phyloP scores from a whole-genome alignment of 2,797 vertebrate species.

The Acanthornis magna region DNA sequence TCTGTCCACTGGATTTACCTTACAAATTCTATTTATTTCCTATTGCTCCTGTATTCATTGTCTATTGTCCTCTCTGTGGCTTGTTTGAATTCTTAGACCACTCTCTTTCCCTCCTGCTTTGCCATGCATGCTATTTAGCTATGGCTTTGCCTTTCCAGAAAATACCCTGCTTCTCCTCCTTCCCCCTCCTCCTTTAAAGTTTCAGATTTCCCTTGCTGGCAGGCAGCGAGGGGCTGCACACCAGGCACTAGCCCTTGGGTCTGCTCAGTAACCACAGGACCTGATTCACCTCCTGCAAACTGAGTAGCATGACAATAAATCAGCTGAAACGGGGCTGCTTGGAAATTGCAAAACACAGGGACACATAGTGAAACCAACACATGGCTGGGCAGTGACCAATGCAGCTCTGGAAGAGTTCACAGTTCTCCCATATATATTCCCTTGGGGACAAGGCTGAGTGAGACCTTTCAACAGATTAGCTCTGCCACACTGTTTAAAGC shows the following conservation, averaged over 20 bases:
- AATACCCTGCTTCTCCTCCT: constrained; percentile 41
- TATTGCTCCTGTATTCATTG: neutral
- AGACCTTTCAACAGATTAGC: constrained; percentile 34
- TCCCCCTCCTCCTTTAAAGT: constrained; percentile 49
- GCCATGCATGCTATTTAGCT: constrained; percentile 16
- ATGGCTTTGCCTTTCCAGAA: constrained; percentile 32
- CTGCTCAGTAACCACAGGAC: constrained; percentile 2
- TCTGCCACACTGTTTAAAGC: neutral
- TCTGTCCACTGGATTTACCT: neutral
- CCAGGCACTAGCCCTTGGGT: neutral
- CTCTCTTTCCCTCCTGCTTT: constrained; percentile 28
- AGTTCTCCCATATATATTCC: neutral
- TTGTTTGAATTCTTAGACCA: neutral
- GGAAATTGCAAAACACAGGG: neutral
- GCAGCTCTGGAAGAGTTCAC: neutral
- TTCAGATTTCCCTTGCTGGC: constrained; percentile 56
- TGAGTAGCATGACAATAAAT: constrained; percentile 27
- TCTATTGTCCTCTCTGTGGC: neutral
- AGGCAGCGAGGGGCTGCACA: constrained; percentile 34
- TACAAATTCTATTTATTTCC: constrained; percentile 1
- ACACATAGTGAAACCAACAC: neutral
- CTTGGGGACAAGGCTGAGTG: neutral
- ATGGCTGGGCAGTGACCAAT: neutral
- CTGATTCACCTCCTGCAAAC: constrained; percentile 33
- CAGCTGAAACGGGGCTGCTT: constrained; percentile 32